Base-by-base conservation (phyloP, 2,888 invertebrate species). In the Acleris emargana region DNA sequence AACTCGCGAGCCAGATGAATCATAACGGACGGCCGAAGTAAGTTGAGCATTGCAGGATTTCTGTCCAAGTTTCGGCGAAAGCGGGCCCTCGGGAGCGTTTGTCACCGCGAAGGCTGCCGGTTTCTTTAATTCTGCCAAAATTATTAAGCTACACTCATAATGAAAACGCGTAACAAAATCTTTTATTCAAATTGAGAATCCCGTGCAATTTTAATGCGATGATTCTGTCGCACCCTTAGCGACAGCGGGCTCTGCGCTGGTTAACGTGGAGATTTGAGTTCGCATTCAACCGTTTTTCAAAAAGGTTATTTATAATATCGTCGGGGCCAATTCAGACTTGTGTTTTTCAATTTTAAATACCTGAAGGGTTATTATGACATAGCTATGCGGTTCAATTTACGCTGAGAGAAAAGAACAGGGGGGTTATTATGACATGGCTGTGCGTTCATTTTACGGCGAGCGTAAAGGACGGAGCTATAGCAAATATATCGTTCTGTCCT, bases 41-140 rank as follows among this genome's bases (percentile, higher is more conserved):
- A 84, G 76, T 83, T 80, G 70, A 77, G 73, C 69, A 73, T 75
- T 80, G 76, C 73, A 76, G 76, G 76, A 71, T 77, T 80, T 72
- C 72, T 68, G 77, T 71, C 61, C 71, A 77, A 79, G 79, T 82
- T 83, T 76, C 69, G 69, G 69, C 68, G 72, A 38, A 67, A 80
- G 69, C 74, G 74, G 69, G 72, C 84, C 77, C 77, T 38, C 32
- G 81, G 80, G 82, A 82, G 72, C 79, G 77, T 85, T 86, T 82
- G 81, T 86, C 83, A 83, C 79, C 72, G 62, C 67, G 61, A 62
- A 66, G 67, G 61, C 58, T 61, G 63, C 68, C 64, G 63, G 67
- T 72, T 74, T 74, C 69, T 75, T 73, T 77, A 78, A 80, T 78
- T 76, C 75, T 74, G 74, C 72, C 78, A 71, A 75, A 47, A 57